Evolutionary conservation across 1,140 invertebrate genomes (phyloP).

Genomic region (Anastrepha ludens): DNA sequence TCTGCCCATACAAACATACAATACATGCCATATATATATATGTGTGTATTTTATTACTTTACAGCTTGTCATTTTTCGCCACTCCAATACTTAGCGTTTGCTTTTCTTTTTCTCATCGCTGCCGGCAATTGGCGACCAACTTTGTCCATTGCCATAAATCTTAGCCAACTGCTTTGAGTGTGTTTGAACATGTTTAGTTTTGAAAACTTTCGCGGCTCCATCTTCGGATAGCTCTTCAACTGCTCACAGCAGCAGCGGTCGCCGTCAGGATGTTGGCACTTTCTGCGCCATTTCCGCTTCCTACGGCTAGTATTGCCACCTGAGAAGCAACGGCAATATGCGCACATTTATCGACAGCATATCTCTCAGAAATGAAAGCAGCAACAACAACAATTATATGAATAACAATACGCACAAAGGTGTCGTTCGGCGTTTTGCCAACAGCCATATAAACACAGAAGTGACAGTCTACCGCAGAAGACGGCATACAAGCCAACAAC

Average conservation of each 20-base stretch:
- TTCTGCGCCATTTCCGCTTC: neutral
- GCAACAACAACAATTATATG: slow-evolving; percentile 8
- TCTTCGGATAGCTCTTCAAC: slow-evolving; percentile 5
- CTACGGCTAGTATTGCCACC: neutral
- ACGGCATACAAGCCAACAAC: neutral
- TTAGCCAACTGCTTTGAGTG: neutral
- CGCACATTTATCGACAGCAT: neutral
- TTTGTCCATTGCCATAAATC: slow-evolving; percentile 38
- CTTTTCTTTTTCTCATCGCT: neutral
- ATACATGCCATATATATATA: neutral
- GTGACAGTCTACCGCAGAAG: neutral
- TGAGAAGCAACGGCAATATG: neutral
- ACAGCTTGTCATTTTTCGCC: no score
- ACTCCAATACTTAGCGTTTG: neutral
- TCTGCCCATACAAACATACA: neutral
- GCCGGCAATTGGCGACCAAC: neutral
- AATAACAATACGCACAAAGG: neutral
- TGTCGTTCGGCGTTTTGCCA: neutral
- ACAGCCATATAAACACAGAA: neutral
- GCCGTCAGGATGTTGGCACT: neutral
- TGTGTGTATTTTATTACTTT: neutral
- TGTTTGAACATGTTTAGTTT: neutral
- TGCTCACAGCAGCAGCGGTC: neutral
- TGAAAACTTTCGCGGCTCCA: neutral
- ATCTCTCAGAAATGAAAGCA: neutral